Conservation (phyloP, 2,888 invertebrate genomes). For the Muschampia plurimacula region DNA sequence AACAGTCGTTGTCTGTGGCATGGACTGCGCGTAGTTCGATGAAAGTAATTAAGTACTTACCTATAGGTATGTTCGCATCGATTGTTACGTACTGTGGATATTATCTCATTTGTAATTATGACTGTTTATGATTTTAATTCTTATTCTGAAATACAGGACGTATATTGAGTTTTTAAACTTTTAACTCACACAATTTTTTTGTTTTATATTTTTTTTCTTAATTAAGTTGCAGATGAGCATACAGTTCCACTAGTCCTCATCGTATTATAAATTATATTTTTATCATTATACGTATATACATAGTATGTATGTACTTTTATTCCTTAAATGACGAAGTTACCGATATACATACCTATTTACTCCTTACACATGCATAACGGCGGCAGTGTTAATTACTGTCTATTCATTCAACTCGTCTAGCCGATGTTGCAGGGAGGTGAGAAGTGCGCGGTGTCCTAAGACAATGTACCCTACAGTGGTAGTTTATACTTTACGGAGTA, state of each 20-base stretch:
- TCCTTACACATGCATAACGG: not conserved
- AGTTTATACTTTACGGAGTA: too few species aligned
- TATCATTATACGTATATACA: too few species aligned
- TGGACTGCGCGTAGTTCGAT: slow-evolving; percentile 28
- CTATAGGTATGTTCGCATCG: not conserved
- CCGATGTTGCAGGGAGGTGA: too few species aligned
- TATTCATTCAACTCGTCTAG: too few species aligned
- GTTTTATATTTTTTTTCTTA: not conserved
- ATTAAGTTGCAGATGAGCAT: not conserved
- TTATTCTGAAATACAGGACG: not conserved
- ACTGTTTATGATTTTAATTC: not conserved
- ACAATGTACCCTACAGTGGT: too few species aligned
- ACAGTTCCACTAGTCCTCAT: not conserved
- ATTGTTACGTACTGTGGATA: slow-evolving; percentile 7
- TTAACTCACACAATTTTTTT: too few species aligned
- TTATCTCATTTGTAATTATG: slow-evolving; percentile 13
- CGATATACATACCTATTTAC: not conserved
- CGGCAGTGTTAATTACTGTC: too few species aligned
- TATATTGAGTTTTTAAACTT: too few species aligned
- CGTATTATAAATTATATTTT: too few species aligned
- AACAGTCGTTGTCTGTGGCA: slow-evolving; percentile 27
- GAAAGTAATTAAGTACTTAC: slow-evolving; percentile 25
- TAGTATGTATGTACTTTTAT: too few species aligned
- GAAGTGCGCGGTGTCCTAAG: too few species aligned
- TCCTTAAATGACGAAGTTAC: too few species aligned